Conservation (phyloP, 2,888 invertebrate genomes). For the Pomacea canaliculata region DNA sequence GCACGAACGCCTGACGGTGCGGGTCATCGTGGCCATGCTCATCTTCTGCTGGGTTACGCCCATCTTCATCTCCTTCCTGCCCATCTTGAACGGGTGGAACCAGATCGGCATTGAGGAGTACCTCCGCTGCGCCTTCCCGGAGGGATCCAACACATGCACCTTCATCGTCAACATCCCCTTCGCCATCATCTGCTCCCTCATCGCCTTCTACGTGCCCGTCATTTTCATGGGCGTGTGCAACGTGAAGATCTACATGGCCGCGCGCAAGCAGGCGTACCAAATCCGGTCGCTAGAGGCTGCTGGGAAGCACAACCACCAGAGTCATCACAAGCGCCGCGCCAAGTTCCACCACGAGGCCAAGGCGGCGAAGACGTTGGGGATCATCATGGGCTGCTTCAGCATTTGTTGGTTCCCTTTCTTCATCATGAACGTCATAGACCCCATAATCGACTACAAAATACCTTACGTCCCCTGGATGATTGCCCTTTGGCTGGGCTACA, state of each 20-base stretch:
- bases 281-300: slow-evolving; percentile 58
- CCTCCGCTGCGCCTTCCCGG: slow-evolving; percentile 49
- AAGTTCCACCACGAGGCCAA: slow-evolving; percentile 64
- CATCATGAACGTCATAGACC: slow-evolving; percentile 62
- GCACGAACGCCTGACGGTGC: slow-evolving; percentile 57
- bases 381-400: slow-evolving; percentile 65
- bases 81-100: slow-evolving; percentile 63
- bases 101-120: slow-evolving; percentile 59
- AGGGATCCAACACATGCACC: slow-evolving; percentile 46
- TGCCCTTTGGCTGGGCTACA: slow-evolving; percentile 64
- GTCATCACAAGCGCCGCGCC: slow-evolving; percentile 43
- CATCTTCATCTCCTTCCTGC: slow-evolving; percentile 62
- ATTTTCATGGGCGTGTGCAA: slow-evolving; percentile 62
- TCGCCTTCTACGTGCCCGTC: slow-evolving; percentile 65
- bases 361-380: slow-evolving; percentile 63
- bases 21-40: slow-evolving; percentile 53
- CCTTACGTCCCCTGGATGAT: slow-evolving; percentile 58
- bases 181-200: slow-evolving; percentile 59
- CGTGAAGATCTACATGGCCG: slow-evolving; percentile 57
- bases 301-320: slow-evolving; percentile 41
- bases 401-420: slow-evolving; percentile 67
- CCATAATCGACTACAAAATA: slow-evolving; percentile 59
- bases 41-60: slow-evolving; percentile 61
- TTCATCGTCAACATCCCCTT: slow-evolving; percentile 63
- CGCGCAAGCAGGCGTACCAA: slow-evolving; percentile 59